phyloP scores from a whole-genome alignment of 2,113 vertebrate species.

The Gymnorhina tibicen region DNA sequence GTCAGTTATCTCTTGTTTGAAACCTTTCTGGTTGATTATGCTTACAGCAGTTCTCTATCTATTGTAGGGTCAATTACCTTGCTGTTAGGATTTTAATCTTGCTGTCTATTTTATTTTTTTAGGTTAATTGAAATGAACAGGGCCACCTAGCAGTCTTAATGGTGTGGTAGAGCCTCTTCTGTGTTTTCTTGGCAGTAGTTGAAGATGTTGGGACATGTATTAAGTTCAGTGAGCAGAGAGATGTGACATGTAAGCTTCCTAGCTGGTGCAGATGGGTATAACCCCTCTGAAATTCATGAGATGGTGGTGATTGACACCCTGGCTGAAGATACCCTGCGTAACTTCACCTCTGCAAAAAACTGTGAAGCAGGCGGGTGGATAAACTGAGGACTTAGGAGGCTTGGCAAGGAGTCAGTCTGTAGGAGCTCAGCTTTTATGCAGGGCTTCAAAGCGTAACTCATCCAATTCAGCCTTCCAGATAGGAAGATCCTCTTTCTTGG shows the following conservation, averaged over 20 bases:
- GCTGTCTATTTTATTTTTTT: background rate
- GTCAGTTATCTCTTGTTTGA: background rate
- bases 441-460: background rate
- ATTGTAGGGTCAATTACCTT: background rate
- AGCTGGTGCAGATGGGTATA: background rate
- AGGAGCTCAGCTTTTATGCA: conserved; percentile 9
- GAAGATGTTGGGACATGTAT: background rate
- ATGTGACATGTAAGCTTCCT: background rate
- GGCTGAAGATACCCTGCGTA: background rate
- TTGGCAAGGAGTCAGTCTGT: conserved; percentile 36
- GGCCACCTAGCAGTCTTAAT: background rate
- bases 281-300: background rate
- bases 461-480: conserved; percentile 14
- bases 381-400: conserved; percentile 31
- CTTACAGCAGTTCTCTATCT: background rate
- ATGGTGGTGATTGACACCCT: background rate
- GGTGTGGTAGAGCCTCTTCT: background rate
- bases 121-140: background rate
- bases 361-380: background rate
- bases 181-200: background rate
- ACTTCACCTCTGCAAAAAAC: background rate
- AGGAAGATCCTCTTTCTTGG: background rate
- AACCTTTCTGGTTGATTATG: background rate
- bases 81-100: background rate
- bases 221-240: background rate